phyloP scores from a whole-genome alignment of 2,113 vertebrate species.

The Gymnorhina tibicen region DNA sequence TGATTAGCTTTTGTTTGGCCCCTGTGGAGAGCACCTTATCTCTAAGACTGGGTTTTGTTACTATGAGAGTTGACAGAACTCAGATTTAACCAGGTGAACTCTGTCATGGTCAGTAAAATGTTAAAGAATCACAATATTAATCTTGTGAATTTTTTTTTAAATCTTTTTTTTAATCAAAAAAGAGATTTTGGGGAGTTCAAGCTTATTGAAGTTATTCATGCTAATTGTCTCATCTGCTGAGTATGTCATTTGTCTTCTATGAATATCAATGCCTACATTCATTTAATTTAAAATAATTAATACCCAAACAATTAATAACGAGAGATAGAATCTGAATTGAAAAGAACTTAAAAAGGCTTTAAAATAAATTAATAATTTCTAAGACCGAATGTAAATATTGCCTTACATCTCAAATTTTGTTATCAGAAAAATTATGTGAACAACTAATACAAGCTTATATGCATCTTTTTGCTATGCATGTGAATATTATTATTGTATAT shows the following conservation, averaged over 20 bases:
- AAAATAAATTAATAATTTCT: neutral
- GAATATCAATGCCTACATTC: slow-evolving; percentile 17
- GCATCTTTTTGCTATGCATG: neutral
- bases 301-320: neutral
- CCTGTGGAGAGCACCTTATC: slow-evolving; percentile 53
- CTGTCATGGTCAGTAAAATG: slow-evolving; percentile 29
- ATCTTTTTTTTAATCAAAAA: neutral
- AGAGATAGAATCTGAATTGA: neutral
- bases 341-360: neutral
- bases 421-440: neutral
- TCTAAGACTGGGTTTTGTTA: slow-evolving; percentile 31
- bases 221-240: slow-evolving; percentile 21
- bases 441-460: neutral
- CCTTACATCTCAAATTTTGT: neutral
- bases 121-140: slow-evolving; percentile 21
- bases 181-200: neutral
- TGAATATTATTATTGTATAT: neutral
- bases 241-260: neutral
- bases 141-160: neutral
- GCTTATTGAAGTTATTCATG: slow-evolving; percentile 29
- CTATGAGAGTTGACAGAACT: slow-evolving; percentile 63
- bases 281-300: slow-evolving; percentile 47
- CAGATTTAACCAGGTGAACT: slow-evolving; percentile 55
- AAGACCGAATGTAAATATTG: neutral
- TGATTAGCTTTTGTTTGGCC: slow-evolving; percentile 64